Evolutionary conservation across 2,797 vertebrate species (phyloP).

Genomic region (Remorina albescens): DNA sequence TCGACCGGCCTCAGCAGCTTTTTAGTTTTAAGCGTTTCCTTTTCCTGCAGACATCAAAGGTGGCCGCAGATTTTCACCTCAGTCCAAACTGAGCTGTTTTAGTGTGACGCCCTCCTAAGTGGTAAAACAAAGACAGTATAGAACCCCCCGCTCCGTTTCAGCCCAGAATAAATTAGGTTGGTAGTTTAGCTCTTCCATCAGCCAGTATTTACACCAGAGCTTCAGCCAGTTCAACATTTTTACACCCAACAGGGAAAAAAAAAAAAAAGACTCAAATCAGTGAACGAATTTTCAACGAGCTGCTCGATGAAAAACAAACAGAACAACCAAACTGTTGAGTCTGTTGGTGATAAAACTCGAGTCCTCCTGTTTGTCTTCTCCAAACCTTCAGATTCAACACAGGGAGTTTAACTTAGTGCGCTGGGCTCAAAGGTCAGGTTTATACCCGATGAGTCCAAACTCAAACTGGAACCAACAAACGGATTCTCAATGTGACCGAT

Average conservation of each 20-base stretch:
- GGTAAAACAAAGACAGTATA: conserved; percentile 40
- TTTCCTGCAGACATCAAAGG: neutral
- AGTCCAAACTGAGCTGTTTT: neutral
- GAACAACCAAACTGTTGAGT: neutral
- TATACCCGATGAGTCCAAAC: neutral
- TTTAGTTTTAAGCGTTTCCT: neutral
- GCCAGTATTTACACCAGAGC: conserved; percentile 71
- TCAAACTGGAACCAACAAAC: no score
- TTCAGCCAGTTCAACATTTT: conserved; percentile 46
- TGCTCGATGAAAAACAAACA: conserved; percentile 20
- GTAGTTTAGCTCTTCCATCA: conserved; percentile 22
- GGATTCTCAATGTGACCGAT: no score
- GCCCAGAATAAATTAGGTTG: conserved; percentile 66
- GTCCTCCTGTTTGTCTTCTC: no score
- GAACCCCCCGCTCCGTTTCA: neutral
- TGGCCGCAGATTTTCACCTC: neutral
- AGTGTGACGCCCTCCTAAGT: conserved; percentile 56
- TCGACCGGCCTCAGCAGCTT: neutral
- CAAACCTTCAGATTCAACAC: no score
- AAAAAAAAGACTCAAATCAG: neutral
- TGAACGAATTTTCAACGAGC: conserved; percentile 13
- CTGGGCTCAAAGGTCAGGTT: no score
- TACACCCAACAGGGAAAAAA: conserved; percentile 6
- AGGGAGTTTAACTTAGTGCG: neutral
- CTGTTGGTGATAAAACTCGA: neutral